phyloP scores from a whole-genome alignment of 2,797 vertebrate genomes.

The Pangasius mekongensis region DNA sequence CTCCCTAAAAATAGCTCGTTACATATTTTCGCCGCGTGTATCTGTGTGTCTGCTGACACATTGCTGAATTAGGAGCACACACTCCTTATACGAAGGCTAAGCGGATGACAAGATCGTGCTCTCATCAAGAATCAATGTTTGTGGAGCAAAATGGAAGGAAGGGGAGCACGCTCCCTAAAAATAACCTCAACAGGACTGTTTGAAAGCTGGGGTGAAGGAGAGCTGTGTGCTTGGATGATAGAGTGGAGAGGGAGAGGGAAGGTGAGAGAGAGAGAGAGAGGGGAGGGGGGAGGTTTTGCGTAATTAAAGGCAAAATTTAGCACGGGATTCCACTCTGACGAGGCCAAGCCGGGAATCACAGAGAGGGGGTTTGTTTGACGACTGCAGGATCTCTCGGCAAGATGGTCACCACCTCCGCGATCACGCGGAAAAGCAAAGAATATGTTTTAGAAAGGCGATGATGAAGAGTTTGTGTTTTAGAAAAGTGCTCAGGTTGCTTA shows the following conservation, averaged over 20 bases:
- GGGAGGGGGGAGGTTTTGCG: constrained; percentile 8
- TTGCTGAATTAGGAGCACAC: constrained; percentile 30
- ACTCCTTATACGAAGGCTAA: constrained; percentile 37
- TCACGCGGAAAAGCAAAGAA: constrained; percentile 47
- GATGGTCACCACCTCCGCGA: constrained; percentile 16
- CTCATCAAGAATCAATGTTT: constrained; percentile 64
- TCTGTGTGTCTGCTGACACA: neutral
- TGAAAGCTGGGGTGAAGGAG: constrained; percentile 12
- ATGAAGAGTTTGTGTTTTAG: constrained; percentile 53
- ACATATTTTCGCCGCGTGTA: neutral
- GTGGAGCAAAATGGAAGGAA: constrained; percentile 68
- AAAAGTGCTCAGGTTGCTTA: constrained; percentile 42
- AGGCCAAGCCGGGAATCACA: constrained; percentile 64
- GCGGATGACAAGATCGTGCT: constrained; percentile 59
- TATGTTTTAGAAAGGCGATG: constrained; percentile 56
- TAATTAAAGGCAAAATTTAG: constrained; percentile 66
- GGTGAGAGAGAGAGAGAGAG: constrained; percentile 40
- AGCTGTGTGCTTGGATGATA: constrained; percentile 9
- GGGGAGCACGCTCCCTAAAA: constrained; percentile 64
- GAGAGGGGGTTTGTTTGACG: constrained; percentile 67
- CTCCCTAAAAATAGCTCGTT: neutral
- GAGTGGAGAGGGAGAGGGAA: constrained; percentile 28
- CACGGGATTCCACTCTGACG: constrained; percentile 62
- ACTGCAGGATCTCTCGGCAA: constrained; percentile 63
- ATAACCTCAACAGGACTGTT: constrained; percentile 64